Conservation (phyloP, 2,888 invertebrate species). For the Synanthedon formicaeformis region DNA sequence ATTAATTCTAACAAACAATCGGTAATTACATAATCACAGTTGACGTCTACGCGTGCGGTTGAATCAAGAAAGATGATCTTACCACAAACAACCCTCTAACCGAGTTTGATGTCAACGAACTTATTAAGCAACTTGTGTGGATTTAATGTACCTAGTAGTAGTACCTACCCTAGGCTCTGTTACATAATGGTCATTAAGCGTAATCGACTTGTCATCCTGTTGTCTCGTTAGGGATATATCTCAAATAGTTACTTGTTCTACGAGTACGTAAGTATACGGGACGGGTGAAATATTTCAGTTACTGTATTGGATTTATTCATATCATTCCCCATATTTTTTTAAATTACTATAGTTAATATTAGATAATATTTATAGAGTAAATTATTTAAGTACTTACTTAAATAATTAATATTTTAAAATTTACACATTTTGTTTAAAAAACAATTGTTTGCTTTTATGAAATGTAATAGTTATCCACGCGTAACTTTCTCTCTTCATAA, state of each 20-base stretch:
- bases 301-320: too few species aligned
- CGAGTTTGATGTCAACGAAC: constrained; percentile 35
- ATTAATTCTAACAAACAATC: background rate
- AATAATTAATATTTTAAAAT: too few species aligned
- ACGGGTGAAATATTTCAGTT: too few species aligned
- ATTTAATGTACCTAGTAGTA: background rate
- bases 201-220: background rate
- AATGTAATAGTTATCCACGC: too few species aligned
- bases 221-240: background rate
- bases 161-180: background rate
- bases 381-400: too few species aligned
- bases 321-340: too few species aligned
- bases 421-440: too few species aligned
- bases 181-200: background rate
- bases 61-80: constrained; percentile 19
- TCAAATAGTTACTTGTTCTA: background rate
- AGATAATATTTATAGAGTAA: too few species aligned
- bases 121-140: constrained; percentile 29
- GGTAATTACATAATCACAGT: background rate
- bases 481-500: background rate
- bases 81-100: constrained; percentile 15
- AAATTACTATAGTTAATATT: too few species aligned
- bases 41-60: constrained; percentile 9
- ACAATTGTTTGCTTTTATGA: too few species aligned
- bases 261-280: too few species aligned